Percentiles rank a stretch among this genome's conserved stretches.
Evolutionary conservation across 1,140 invertebrate genomes (phyloP).

Genomic region (Pseudoatta argentina): DNA sequence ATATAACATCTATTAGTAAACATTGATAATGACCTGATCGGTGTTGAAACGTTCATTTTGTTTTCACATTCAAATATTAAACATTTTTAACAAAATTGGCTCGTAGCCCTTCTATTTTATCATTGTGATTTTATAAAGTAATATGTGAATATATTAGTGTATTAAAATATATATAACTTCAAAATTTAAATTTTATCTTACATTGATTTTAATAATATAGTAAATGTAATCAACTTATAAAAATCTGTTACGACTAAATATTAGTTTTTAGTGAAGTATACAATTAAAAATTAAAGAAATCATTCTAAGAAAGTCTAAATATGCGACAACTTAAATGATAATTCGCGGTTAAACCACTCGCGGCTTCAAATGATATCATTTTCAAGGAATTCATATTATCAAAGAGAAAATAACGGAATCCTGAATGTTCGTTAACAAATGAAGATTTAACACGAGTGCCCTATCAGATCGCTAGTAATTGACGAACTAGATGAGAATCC

Average conservation of each 20-base stretch:
- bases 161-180: too few relatives aligned
- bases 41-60: too few relatives aligned
- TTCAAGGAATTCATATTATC: conserved; percentile 17
- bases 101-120: too few relatives aligned
- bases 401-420: background rate
- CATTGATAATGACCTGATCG: too few relatives aligned
- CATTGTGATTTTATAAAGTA: too few relatives aligned
- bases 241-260: background rate
- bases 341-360: background rate
- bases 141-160: too few relatives aligned
- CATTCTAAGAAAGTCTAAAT: background rate
- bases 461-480: background rate
- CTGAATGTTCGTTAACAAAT: conserved; percentile 3
- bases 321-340: background rate
- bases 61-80: too few relatives aligned
- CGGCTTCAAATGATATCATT: background rate
- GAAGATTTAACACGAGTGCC: background rate
- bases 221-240: background rate
- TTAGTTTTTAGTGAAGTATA: background rate
- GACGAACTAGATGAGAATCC: conserved; percentile 36
- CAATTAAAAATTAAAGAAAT: background rate
- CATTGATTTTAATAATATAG: too few relatives aligned
- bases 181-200: background rate
- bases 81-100: too few relatives aligned
- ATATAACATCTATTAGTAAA: too few relatives aligned